These are phyloP conservation scores for Gnathonemus echidnorhynchus DNA, from an alignment of 2,113 vertebrate genomes.

Conservation along the genomic window DNA sequence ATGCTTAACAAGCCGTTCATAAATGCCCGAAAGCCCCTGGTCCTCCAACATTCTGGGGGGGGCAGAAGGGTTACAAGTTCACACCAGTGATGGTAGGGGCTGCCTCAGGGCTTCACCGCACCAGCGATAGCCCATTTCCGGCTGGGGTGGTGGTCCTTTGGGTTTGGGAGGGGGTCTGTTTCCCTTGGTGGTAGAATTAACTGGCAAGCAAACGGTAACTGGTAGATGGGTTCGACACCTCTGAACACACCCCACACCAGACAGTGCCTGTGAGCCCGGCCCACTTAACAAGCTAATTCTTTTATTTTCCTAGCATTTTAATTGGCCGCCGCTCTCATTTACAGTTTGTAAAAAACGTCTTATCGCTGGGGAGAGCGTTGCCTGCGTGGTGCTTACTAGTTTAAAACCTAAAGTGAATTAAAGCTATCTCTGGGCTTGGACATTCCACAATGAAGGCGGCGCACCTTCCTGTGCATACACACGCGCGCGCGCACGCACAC, in stretches of 20 bases:
- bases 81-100: neutral
- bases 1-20: conserved; percentile 26
- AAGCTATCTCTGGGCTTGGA: conserved; percentile 21
- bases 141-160: conserved; percentile 36
- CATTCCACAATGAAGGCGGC: conserved; percentile 30
- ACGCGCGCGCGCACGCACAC: neutral
- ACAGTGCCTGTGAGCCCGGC: neutral
- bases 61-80: conserved; percentile 27
- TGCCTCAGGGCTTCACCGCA: conserved; percentile 31
- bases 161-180: conserved; percentile 42
- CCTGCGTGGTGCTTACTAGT: conserved; percentile 12
- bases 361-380: conserved; percentile 21
- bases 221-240: conserved; percentile 23
- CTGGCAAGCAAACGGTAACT: conserved; percentile 41
- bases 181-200: conserved; percentile 49
- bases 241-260: neutral
- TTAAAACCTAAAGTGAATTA: conserved; percentile 28
- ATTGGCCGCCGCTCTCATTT: conserved; percentile 33
- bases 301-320: conserved; percentile 28
- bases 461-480: conserved; percentile 15
- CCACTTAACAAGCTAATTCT: conserved; percentile 17
- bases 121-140: conserved; percentile 42
- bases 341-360: conserved; percentile 29
- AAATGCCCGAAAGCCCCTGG: conserved; percentile 19
- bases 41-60: conserved; percentile 30